A percentile compares a stretch with the other conserved stretches of the same genome.
Evolutionary conservation across 2,888 invertebrate genomes (phyloP).

Genomic region (Leptopilina drosophilae): DNA sequence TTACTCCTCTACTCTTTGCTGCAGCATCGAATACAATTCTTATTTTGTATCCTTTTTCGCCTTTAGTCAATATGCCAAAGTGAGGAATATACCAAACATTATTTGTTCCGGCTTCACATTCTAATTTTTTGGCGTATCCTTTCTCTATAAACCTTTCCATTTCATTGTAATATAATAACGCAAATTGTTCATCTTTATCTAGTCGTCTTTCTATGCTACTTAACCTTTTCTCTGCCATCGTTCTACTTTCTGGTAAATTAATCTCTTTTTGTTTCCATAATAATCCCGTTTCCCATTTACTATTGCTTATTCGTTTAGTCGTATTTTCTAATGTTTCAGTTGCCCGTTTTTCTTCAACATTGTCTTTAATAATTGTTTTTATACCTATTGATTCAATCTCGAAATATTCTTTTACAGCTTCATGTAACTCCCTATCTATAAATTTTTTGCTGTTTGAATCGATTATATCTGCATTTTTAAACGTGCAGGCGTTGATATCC

Average conservation of each 20-base stretch:
- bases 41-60: too few relatives aligned
- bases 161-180: slow-evolving; percentile 25
- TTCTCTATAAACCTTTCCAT: slow-evolving; percentile 33
- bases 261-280: slow-evolving; percentile 44
- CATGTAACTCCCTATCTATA: neutral
- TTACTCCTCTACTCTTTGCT: too few relatives aligned
- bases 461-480: too few relatives aligned
- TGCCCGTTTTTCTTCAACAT: slow-evolving; percentile 3
- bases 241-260: slow-evolving; percentile 7
- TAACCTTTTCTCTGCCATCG: neutral
- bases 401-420: slow-evolving; percentile 19
- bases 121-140: too few relatives aligned
- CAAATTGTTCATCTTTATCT: slow-evolving; percentile 31
- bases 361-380: neutral
- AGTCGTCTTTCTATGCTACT: slow-evolving; percentile 29
- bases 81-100: too few relatives aligned
- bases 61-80: too few relatives aligned
- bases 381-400: slow-evolving; percentile 39
- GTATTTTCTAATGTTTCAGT: neutral
- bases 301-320: neutral
- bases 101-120: too few relatives aligned
- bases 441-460: neutral
- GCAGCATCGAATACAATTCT: too few relatives aligned
- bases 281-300: slow-evolving; percentile 32
- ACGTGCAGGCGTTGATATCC: too few relatives aligned